phyloP scores from a whole-genome alignment of 1,140 invertebrate genomes.

The Ceratina australensis region DNA sequence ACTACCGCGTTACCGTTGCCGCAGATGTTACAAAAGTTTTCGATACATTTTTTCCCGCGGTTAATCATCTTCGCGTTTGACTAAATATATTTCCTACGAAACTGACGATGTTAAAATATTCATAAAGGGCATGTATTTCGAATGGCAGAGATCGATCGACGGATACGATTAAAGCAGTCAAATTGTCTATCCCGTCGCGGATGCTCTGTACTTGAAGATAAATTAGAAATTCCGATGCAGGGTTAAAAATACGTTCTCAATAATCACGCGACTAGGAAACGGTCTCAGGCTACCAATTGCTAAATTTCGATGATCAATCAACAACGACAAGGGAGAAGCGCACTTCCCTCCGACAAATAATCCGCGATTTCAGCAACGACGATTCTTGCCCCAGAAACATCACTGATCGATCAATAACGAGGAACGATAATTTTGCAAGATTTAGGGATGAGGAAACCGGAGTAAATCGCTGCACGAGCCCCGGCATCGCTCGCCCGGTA shows the following conservation, averaged over 20 bases:
- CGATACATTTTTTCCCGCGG: background rate
- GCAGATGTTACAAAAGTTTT: conserved; percentile 8
- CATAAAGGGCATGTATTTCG: background rate
- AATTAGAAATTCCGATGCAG: background rate
- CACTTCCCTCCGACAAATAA: conserved; percentile 8
- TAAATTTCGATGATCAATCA: conserved; percentile 1
- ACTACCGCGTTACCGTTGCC: background rate
- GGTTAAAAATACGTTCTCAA: background rate
- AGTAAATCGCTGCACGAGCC: conserved; percentile 45
- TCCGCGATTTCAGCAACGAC: background rate
- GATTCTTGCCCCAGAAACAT: background rate
- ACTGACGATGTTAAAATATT: too few relatives aligned
- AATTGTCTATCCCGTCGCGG: background rate
- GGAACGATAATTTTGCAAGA: background rate
- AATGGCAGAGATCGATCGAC: background rate
- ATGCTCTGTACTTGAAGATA: background rate
- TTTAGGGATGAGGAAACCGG: background rate
- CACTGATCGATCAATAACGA: background rate
- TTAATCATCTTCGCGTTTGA: background rate
- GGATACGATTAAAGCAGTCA: background rate
- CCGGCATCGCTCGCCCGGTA: conserved; percentile 29
- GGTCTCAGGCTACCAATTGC: background rate
- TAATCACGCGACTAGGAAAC: background rate
- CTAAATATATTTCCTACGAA: too few relatives aligned
- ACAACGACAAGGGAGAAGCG: background rate